These are phyloP conservation scores for Myrmophylax atrothorax DNA, from an alignment of 2,113 vertebrate species.

Conservation along the genomic window DNA sequence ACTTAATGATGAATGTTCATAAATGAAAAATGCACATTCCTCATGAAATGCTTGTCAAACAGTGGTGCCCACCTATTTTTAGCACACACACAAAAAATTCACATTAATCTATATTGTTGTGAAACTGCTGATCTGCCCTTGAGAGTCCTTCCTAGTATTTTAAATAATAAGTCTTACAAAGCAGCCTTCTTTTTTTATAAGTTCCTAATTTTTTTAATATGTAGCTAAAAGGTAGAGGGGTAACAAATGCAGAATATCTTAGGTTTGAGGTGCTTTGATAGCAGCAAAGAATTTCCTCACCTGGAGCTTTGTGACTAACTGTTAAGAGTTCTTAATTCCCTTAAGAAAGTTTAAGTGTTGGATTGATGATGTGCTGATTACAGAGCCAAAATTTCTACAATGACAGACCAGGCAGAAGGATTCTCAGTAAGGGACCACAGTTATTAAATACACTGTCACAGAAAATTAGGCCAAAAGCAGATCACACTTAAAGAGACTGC, in stretches of 20 bases:
- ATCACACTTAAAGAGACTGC: slow-evolving; percentile 22
- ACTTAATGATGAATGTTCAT: slow-evolving; percentile 59
- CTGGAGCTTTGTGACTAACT: background rate
- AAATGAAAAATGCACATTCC: slow-evolving; percentile 59
- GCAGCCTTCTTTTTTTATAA: background rate
- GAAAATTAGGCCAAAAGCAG: slow-evolving; percentile 57
- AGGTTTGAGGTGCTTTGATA: background rate
- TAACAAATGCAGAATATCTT: background rate
- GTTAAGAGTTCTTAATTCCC: slow-evolving; percentile 6
- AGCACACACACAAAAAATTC: background rate
- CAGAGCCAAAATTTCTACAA: slow-evolving; percentile 24
- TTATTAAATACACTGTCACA: slow-evolving; percentile 61
- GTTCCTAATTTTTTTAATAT: background rate
- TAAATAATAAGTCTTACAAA: background rate
- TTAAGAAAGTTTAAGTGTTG: background rate
- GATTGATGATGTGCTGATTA: background rate
- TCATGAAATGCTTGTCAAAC: slow-evolving; percentile 38
- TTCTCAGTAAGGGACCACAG: slow-evolving; percentile 48
- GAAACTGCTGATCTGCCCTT: slow-evolving; percentile 45
- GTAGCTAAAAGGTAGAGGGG: background rate
- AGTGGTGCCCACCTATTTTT: slow-evolving; percentile 27
- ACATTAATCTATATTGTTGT: slow-evolving; percentile 35
- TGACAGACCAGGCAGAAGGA: slow-evolving; percentile 58
- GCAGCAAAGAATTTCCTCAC: background rate
- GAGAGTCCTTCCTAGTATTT: slow-evolving; percentile 2